phyloP scores from a whole-genome alignment of 2,797 vertebrate species.

The Melanotaenia pygmaea region DNA sequence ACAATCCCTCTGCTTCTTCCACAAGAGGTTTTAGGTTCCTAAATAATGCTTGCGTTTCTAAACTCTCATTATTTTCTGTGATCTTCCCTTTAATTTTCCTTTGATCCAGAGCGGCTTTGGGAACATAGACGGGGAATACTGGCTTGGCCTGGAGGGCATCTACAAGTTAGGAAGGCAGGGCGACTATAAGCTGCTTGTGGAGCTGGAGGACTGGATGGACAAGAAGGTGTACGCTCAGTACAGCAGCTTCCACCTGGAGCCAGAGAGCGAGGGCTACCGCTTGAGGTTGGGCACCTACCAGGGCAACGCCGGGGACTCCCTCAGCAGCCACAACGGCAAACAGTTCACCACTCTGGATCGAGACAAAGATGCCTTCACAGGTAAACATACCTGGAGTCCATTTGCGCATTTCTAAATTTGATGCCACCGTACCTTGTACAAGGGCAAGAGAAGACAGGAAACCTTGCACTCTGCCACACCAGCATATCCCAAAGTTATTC shows the following conservation, averaged over 20 bases:
- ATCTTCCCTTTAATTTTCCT: constrained; percentile 64
- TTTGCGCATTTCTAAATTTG: not conserved
- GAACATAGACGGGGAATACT: constrained; percentile 94
- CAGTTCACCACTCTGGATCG: constrained; percentile 96
- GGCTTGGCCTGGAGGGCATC: constrained; percentile 95
- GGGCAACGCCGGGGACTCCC: constrained; percentile 95
- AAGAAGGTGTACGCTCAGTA: constrained; percentile 98
- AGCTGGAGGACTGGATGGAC: constrained; percentile 97
- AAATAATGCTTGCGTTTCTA: constrained; percentile 65
- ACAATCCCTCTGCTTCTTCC: constrained; percentile 23
- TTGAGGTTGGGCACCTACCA: constrained; percentile 93
- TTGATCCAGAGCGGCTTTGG: constrained; percentile 93
- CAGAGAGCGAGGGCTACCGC: constrained; percentile 91
- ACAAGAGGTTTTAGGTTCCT: constrained; percentile 40
- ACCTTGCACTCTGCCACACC: too few species aligned
- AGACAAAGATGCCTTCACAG: constrained; percentile 93
- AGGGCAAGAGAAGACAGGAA: too few species aligned
- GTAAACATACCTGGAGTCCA: constrained; percentile 49
- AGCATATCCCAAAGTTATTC: too few species aligned
- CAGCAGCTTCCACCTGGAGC: constrained; percentile 94
- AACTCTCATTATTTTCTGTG: constrained; percentile 58
- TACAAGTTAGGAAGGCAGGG: constrained; percentile 92
- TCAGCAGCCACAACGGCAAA: constrained; percentile 95
- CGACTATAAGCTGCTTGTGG: constrained; percentile 94
- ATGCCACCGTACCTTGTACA: too few species aligned